A percentile compares a stretch with the other conserved stretches of the same genome.
Evolutionary conservation across 1,140 invertebrate species (phyloP).

Genomic region (Apis laboriosa): DNA sequence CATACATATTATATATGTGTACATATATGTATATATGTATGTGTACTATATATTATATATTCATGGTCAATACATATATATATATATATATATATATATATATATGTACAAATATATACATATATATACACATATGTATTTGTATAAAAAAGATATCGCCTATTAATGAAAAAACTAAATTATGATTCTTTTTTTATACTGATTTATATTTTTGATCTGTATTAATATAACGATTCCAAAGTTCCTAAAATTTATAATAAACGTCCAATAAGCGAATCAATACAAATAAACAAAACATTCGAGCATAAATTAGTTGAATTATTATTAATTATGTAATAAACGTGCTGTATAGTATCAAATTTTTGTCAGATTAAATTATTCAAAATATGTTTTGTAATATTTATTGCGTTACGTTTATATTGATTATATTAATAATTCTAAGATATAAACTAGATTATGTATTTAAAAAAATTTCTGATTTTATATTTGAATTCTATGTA

Average conservation of each 20-base stretch:
- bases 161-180: not conserved
- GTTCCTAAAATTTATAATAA: constrained; percentile 16
- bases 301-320: not conserved
- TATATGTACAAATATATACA: constrained; percentile 59
- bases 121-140: constrained; percentile 67
- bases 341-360: not conserved
- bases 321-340: not conserved
- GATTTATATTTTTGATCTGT: not conserved
- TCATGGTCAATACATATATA: constrained; percentile 45
- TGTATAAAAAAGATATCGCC: constrained; percentile 32
- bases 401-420: not conserved
- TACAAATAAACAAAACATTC: not conserved
- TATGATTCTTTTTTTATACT: not conserved
- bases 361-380: not conserved
- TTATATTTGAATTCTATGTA: not conserved
- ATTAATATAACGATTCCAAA: not conserved
- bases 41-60: constrained; percentile 33
- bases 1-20: constrained; percentile 64
- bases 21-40: constrained; percentile 67
- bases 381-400: not conserved
- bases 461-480: not conserved
- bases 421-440: not conserved
- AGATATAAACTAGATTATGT: not conserved
- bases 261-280: not conserved
- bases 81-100: constrained; percentile 65